These are phyloP conservation scores for Prionailurus bengalensis DNA, from an alignment of 2,113 vertebrate genomes.

Conservation along the genomic window DNA sequence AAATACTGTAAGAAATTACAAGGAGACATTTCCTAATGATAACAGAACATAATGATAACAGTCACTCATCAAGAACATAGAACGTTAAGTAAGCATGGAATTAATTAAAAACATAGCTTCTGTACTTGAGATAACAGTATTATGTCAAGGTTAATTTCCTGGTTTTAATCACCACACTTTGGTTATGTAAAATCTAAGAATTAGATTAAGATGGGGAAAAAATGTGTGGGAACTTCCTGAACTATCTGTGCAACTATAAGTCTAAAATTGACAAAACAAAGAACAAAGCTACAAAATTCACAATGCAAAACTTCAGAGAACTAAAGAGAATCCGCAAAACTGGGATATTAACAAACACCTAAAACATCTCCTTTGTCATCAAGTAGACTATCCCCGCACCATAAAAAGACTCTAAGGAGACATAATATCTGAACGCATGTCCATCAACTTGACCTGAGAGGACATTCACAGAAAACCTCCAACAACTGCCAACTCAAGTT, in stretches of 20 bases:
- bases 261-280: background rate
- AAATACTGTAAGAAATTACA: background rate
- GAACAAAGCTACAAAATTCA: background rate
- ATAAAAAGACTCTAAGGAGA: background rate
- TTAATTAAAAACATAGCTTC: background rate
- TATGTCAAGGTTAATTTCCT: background rate
- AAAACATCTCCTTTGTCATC: background rate
- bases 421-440: background rate
- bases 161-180: background rate
- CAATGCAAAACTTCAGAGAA: background rate
- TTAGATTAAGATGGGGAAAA: background rate
- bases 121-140: background rate
- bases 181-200: background rate
- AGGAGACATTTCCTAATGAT: background rate
- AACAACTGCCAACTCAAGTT: background rate
- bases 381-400: background rate
- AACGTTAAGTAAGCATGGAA: background rate
- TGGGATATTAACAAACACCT: background rate
- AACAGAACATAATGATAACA: background rate
- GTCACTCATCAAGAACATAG: background rate
- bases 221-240: background rate
- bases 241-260: background rate
- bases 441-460: background rate
- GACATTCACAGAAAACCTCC: background rate
- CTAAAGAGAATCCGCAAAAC: background rate